phyloP scores from a whole-genome alignment of 2,113 vertebrate genomes.

The Antidorcas marsupialis region DNA sequence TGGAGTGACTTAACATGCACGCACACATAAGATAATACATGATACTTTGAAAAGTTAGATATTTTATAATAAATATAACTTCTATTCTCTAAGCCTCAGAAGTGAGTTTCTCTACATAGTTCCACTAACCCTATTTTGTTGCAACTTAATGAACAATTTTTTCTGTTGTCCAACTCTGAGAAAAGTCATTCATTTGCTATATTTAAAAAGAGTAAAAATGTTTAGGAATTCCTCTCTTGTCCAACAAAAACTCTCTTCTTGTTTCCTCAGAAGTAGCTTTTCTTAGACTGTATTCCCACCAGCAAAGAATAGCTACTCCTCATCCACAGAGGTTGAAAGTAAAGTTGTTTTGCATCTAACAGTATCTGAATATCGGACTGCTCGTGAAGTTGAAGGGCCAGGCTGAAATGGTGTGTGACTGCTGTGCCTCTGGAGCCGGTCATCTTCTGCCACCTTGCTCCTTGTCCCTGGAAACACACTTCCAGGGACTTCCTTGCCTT shows the following conservation, averaged over 20 bases:
- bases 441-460: not conserved
- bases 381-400: too few relatives aligned
- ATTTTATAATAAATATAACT: not conserved
- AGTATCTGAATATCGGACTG: not conserved
- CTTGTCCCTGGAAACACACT: not conserved
- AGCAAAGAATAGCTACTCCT: not conserved
- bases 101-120: not conserved
- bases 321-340: not conserved
- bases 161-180: not conserved
- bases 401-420: not conserved
- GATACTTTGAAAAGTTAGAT: not conserved
- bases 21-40: not conserved
- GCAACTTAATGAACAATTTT: not conserved
- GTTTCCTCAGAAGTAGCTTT: not conserved
- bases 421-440: fast-evolving
- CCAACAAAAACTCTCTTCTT: not conserved
- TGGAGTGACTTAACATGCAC: not conserved
- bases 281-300: not conserved
- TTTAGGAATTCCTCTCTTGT: not conserved
- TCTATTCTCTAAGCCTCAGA: not conserved
- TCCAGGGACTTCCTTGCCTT: not conserved
- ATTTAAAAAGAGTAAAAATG: not conserved
- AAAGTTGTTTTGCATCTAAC: not conserved
- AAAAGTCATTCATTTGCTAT: not conserved
- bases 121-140: not conserved